Evolutionary conservation across 2,113 vertebrate species (phyloP), one percentile per base, ranked within the genome.

Genomic region (Triplophysa tibetana): DNA sequence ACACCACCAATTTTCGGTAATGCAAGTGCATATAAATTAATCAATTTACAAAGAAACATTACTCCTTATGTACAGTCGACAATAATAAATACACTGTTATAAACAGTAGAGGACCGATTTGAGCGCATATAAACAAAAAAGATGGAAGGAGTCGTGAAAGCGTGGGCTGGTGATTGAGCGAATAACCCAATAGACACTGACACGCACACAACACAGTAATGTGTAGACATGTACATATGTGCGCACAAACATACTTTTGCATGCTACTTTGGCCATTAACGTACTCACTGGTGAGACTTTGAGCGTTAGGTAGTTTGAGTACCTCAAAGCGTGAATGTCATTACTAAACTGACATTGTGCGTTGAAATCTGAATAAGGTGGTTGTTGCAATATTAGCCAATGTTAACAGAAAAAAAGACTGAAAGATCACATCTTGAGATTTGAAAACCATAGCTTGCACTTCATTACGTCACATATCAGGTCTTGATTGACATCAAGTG

Each of bases 41-140:
- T 91, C 95, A 94, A 96, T 95, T 97, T 98, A 98, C 93, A 98
- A 95, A 86, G 89, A 96, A 92, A 92, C 94, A 95, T 95, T 96
- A 97, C 95, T 96, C 89, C 86, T 90, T 99, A 98, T 98, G 85
- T 98, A 99, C 96, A 98, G 88, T 86, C 83, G 90, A 90, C 93
- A 87, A 99, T 96, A 96, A 98, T 99, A 98, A 99, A 98, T 99
- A 98, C 94, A 97, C 89, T 91, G 95, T 96, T 99, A 97, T 96
- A 97, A 98, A 98, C 96, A 97, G 96, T 94, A 96, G 93, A 91
- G 92, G 94, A 95, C 92, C 92, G 91, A 94, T 94, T 92, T 94
- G 93, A 94, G 90, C 93, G 93, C 89, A 89, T 94, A 94, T 86
- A 90, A 76, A 92, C 95, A 95, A 95, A 95, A 93, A 92, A 87